A percentile compares a stretch with the other conserved stretches of the same genome.
These are phyloP conservation scores for Numida meleagris DNA, from an alignment of 2,113 vertebrate species.

Conservation along the genomic window DNA sequence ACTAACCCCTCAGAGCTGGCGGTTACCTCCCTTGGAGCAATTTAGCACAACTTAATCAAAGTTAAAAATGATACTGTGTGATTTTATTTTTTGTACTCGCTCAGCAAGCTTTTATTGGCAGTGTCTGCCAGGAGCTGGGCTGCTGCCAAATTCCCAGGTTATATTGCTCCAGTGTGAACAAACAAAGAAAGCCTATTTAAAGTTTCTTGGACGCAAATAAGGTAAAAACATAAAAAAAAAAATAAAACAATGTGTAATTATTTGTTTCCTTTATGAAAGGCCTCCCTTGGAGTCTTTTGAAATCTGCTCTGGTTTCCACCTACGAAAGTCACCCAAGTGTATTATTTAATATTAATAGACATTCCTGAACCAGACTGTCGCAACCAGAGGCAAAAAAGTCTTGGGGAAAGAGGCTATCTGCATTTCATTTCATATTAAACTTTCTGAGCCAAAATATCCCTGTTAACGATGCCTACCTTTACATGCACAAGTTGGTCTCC, in stretches of 20 bases:
- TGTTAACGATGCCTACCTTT: background rate
- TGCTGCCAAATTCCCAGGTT: conserved; percentile 42
- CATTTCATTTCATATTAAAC: background rate
- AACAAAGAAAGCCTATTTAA: conserved; percentile 60
- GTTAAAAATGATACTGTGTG: conserved; percentile 58
- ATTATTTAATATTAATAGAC: conserved; percentile 33
- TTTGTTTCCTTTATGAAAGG: conserved; percentile 51
- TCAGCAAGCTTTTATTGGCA: conserved; percentile 51
- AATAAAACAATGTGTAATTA: conserved; percentile 37
- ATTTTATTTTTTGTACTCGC: conserved; percentile 60
- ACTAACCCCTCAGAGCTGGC: background rate
- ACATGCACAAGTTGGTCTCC: fast-evolving
- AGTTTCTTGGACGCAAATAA: conserved; percentile 42
- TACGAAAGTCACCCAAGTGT: conserved; percentile 13
- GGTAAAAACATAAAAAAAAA: conserved; percentile 36
- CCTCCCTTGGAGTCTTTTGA: conserved; percentile 31
- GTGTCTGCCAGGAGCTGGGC: conserved; percentile 46
- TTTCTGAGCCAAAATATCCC: background rate
- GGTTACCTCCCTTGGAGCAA: conserved; percentile 54
- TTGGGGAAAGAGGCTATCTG: background rate
- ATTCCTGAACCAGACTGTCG: conserved; percentile 15
- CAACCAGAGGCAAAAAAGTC: background rate
- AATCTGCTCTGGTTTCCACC: background rate
- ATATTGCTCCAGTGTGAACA: conserved; percentile 48
- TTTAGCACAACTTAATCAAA: conserved; percentile 55